Percentiles rank a stretch among this genome's conserved stretches.
Evolutionary conservation across 2,113 vertebrate genomes (phyloP).

Genomic region (Calonectris borealis): DNA sequence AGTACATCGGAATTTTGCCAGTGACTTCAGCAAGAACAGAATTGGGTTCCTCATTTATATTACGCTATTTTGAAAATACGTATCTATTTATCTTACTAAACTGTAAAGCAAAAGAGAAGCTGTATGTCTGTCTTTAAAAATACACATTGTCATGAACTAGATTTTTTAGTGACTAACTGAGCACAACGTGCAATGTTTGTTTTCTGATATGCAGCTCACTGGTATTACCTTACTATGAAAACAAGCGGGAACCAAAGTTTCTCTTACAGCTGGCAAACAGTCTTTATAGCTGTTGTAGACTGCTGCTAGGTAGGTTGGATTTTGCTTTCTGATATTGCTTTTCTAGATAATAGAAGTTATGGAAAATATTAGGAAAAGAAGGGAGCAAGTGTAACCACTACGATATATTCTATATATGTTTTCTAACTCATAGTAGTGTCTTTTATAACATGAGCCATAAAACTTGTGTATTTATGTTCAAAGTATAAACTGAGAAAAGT

Average conservation of each 20-base stretch:
- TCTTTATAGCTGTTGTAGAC: background rate
- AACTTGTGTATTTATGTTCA: conserved; percentile 58
- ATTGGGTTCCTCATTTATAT: background rate
- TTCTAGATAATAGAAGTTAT: background rate
- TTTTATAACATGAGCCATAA: conserved; percentile 64
- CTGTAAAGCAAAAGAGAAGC: conserved; percentile 9
- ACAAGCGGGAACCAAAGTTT: conserved; percentile 31
- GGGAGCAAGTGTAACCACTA: conserved; percentile 49
- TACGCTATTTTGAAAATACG: background rate
- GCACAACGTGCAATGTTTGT: background rate
- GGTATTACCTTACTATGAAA: background rate
- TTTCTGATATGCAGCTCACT: background rate
- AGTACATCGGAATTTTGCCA: background rate
- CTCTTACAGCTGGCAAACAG: background rate
- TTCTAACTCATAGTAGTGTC: conserved; percentile 51
- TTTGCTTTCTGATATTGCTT: conserved; percentile 33
- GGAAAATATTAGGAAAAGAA: background rate
- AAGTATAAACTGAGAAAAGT: conserved; percentile 40
- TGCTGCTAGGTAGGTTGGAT: background rate
- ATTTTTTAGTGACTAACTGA: background rate
- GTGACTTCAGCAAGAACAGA: background rate
- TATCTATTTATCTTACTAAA: background rate
- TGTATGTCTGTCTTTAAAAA: background rate
- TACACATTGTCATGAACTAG: background rate
- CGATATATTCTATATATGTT: background rate